These are phyloP conservation scores for Brienomyrus brachyistius DNA, from an alignment of 2,113 vertebrate species.

Conservation along the genomic window DNA sequence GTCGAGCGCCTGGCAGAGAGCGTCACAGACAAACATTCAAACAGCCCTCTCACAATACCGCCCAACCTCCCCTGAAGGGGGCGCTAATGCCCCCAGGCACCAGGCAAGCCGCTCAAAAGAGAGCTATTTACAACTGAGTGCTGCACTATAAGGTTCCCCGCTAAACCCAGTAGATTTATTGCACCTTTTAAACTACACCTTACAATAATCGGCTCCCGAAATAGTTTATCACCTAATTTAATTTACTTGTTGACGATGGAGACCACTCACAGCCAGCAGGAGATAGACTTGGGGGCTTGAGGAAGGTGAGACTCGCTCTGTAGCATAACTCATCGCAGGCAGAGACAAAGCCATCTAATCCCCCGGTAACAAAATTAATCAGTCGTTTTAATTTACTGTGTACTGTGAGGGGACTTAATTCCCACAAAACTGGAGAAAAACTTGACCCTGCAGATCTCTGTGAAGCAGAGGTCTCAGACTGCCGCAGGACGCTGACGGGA, in stretches of 20 bases:
- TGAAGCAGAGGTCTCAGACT: neutral
- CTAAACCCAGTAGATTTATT: neutral
- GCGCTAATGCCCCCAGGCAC: neutral
- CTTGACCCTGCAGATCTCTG: neutral
- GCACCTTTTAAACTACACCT: neutral
- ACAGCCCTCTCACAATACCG: neutral
- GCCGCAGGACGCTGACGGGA: neutral
- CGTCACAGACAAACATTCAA: neutral
- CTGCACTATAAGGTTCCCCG: neutral
- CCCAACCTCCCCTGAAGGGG: neutral
- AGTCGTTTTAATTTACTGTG: conserved; percentile 10
- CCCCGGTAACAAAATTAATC: neutral
- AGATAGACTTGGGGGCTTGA: neutral
- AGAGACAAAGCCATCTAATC: neutral
- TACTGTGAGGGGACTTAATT: neutral
- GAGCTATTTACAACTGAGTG: neutral
- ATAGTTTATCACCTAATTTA: conserved; percentile 16
- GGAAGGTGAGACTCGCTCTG: neutral
- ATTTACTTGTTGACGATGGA: conserved; percentile 3
- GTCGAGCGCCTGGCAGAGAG: conserved; percentile 61
- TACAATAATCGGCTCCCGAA: neutral
- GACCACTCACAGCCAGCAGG: neutral
- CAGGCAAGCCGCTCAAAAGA: neutral
- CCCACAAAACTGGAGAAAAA: neutral
- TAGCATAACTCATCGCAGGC: conserved; percentile 13